Conservation (phyloP, 2,797 vertebrate genomes). For the Coregonus sp. region DNA sequence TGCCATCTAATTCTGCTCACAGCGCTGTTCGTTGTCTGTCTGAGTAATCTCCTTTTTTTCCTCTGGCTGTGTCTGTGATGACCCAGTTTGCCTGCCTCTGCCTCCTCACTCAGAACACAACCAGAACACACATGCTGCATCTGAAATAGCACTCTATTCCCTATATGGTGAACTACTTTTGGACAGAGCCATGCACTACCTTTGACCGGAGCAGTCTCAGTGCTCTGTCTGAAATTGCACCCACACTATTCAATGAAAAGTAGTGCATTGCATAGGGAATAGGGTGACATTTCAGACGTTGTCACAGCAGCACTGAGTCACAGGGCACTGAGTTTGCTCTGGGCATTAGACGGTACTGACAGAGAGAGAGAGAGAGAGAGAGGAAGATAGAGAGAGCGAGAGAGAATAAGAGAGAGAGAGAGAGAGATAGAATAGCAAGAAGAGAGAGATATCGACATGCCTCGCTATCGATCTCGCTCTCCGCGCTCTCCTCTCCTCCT, state of each 20-base stretch:
- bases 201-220: not conserved
- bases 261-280: not conserved
- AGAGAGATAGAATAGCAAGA: no score
- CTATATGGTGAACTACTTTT: not conserved
- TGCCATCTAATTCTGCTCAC: slow-evolving; percentile 49
- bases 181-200: not conserved
- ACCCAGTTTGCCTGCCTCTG: slow-evolving; percentile 25
- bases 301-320: not conserved
- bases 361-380: not conserved
- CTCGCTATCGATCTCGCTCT: no score
- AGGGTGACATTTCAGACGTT: not conserved
- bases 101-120: slow-evolving; percentile 8
- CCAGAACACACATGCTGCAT: not conserved
- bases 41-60: slow-evolving; percentile 49
- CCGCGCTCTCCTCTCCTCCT: no score
- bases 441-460: no score
- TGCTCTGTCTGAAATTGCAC: not conserved
- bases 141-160: not conserved
- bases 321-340: not conserved
- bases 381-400: no score
- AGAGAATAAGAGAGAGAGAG: no score
- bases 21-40: slow-evolving; percentile 44
- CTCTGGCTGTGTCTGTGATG: slow-evolving; percentile 20
- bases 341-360: not conserved
- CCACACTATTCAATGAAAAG: not conserved